Percentiles rank a stretch among this genome's conserved stretches.
Evolutionary conservation across 2,888 invertebrate genomes (phyloP).

Genomic region (Proisotoma minuta): DNA sequence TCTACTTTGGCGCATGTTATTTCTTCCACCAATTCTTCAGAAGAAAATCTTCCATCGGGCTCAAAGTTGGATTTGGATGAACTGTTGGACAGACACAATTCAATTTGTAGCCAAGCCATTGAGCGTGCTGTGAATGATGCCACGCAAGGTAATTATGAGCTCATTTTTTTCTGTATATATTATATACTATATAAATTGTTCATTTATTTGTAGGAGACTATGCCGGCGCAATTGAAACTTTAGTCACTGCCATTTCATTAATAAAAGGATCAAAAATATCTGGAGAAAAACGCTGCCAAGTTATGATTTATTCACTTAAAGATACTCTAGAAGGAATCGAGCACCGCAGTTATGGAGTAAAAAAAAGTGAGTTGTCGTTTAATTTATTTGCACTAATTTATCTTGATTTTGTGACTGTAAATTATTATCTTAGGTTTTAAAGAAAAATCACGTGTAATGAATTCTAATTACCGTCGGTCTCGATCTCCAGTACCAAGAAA

Average conservation of each 20-base stretch:
- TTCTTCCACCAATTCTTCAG: too few relatives aligned
- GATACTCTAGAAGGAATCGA: slow-evolving; percentile 96
- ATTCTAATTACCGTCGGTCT: too few relatives aligned
- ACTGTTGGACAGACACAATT: slow-evolving; percentile 91
- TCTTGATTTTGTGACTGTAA: too few relatives aligned
- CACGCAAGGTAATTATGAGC: slow-evolving; percentile 57
- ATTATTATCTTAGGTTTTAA: too few relatives aligned
- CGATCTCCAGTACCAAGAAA: too few relatives aligned
- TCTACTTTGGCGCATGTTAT: too few relatives aligned
- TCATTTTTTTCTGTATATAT: background rate
- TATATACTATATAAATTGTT: background rate
- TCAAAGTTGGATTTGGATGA: slow-evolving; percentile 91
- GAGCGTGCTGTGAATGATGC: slow-evolving; percentile 94
- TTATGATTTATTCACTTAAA: slow-evolving; percentile 89
- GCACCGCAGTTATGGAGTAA: slow-evolving; percentile 83
- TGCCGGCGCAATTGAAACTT: slow-evolving; percentile 94
- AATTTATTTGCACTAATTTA: too few relatives aligned
- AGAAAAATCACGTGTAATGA: too few relatives aligned
- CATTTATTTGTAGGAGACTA: slow-evolving; percentile 67
- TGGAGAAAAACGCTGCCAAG: slow-evolving; percentile 94
- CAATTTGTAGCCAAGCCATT: slow-evolving; percentile 94
- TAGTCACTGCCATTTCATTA: slow-evolving; percentile 95
- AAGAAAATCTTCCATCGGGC: too few relatives aligned
- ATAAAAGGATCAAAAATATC: slow-evolving; percentile 96
- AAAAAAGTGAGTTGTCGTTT: background rate